Evolutionary conservation across 2,797 vertebrate species (phyloP).

Genomic region (Cheracebus regulus): DNA sequence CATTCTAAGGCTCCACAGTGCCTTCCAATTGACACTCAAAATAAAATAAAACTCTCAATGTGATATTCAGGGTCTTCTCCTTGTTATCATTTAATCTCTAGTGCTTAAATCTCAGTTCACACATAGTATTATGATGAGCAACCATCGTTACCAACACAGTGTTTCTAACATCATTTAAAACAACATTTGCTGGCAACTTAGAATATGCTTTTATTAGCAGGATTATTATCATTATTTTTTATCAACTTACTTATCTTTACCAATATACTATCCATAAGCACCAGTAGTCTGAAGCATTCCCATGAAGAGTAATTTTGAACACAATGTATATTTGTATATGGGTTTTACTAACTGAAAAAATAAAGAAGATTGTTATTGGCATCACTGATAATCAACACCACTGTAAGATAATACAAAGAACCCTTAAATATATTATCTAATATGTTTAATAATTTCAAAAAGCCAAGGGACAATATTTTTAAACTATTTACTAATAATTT

Average conservation of each 20-base stretch:
- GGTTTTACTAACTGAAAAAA: background rate
- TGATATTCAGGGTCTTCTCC: background rate
- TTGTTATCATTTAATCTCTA: background rate
- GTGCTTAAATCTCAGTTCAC: background rate
- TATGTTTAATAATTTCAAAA: background rate
- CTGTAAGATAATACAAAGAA: background rate
- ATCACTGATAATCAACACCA: background rate
- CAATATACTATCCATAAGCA: background rate
- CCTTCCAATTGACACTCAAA: background rate
- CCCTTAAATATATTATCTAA: background rate
- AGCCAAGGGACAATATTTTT: background rate
- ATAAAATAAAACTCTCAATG: background rate
- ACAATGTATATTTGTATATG: background rate
- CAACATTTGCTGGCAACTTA: background rate
- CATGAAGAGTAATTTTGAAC: background rate
- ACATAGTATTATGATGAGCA: background rate
- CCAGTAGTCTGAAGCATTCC: background rate
- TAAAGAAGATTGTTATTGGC: background rate
- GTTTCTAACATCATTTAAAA: background rate
- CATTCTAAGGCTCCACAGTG: background rate
- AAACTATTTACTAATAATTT: background rate
- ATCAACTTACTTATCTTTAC: background rate
- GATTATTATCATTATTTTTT: background rate
- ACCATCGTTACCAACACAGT: rapidly evolving
- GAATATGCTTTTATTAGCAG: background rate